Evolutionary conservation across 2,888 invertebrate species (phyloP).

Genomic region (Oscheius onirici): DNA sequence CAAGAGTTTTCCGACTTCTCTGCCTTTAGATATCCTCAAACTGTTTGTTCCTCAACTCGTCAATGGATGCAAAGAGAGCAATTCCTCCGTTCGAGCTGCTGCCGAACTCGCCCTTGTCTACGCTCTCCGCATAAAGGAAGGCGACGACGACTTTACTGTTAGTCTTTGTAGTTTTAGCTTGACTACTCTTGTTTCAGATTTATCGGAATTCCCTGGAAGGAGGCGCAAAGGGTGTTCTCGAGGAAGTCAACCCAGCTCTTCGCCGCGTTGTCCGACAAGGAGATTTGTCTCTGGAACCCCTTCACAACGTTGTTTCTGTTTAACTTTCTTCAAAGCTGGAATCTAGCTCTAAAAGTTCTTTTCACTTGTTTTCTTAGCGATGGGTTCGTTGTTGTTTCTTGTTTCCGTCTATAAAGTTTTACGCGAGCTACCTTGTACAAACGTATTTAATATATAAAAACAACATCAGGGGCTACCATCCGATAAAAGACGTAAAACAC

Average conservation of each 20-base stretch:
- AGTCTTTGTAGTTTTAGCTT: neutral
- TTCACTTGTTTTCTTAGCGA: constrained; percentile 14
- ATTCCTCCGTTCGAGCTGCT: constrained; percentile 90
- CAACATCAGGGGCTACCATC: too few relatives aligned
- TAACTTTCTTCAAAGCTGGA: constrained; percentile 18
- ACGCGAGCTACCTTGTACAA: too few relatives aligned
- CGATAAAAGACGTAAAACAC: too few relatives aligned
- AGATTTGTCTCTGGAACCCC: constrained; percentile 46
- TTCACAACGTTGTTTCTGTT: constrained; percentile 44
- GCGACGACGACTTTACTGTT: constrained; percentile 71
- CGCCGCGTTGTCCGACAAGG: constrained; percentile 46
- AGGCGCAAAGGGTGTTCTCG: constrained; percentile 41
- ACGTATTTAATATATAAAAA: too few relatives aligned
- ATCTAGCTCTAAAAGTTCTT: constrained; percentile 14
- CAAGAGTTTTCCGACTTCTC: constrained; percentile 7
- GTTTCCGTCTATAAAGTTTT: too few relatives aligned
- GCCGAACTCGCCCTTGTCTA: constrained; percentile 91
- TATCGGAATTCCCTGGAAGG: constrained; percentile 38
- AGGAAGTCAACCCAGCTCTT: constrained; percentile 45
- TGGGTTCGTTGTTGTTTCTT: constrained; percentile 20
- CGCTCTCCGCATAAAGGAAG: constrained; percentile 83
- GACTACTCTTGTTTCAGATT: neutral
- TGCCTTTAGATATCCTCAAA: constrained; percentile 50
- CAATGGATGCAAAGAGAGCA: constrained; percentile 98
- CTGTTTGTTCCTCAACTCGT: constrained; percentile 88